Evolutionary conservation across 1,140 invertebrate species (phyloP).

Genomic region (Acromyrmex charruanus): DNA sequence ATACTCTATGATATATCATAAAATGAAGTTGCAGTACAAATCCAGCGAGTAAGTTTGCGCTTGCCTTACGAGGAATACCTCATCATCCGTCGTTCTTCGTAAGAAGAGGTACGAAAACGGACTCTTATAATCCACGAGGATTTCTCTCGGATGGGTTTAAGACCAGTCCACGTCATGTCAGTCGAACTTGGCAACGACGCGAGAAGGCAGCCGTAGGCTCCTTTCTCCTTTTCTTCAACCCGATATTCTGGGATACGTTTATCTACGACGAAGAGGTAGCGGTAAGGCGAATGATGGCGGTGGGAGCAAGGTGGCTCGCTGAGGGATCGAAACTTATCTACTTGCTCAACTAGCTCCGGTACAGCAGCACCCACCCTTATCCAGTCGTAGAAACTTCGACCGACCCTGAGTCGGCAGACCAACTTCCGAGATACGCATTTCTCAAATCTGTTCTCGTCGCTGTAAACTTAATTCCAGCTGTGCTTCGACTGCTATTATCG

Average conservation of each 20-base stretch:
- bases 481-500: conserved; percentile 57
- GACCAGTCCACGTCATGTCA: conserved; percentile 64
- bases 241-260: conserved; percentile 78
- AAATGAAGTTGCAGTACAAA: conserved; percentile 40
- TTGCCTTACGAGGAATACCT: not conserved
- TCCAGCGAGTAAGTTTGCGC: conserved; percentile 44
- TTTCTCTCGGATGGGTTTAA: conserved; percentile 57
- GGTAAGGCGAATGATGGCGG: conserved; percentile 74
- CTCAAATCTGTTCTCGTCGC: conserved; percentile 81
- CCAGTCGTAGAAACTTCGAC: conserved; percentile 81
- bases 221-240: not conserved
- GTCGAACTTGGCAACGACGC: conserved; percentile 68
- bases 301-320: conserved; percentile 79
- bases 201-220: conserved; percentile 56
- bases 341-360: conserved; percentile 84
- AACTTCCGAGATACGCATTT: conserved; percentile 83
- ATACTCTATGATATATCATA: not conserved
- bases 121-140: conserved; percentile 70
- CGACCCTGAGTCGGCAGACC: conserved; percentile 76
- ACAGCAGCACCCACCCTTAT: conserved; percentile 80
- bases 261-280: conserved; percentile 69
- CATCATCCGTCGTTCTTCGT: conserved; percentile 29
- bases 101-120: conserved; percentile 51
- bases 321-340: conserved; percentile 85
- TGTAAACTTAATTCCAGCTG: conserved; percentile 72